Base-by-base conservation (phyloP, 2,888 invertebrate genomes). In the Chrysomela aeneicollis region DNA sequence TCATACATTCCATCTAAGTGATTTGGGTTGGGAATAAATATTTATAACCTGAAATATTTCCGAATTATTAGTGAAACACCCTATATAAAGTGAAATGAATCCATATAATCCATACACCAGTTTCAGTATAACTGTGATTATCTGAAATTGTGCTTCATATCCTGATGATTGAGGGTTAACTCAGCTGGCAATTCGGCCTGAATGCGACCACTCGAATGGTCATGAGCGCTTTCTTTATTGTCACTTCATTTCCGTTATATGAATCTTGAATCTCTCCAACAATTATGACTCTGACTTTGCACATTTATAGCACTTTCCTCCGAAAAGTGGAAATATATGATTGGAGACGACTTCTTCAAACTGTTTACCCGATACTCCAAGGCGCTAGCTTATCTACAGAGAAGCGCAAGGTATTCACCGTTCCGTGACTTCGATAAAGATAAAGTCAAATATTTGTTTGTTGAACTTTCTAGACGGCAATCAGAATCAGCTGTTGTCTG, bases 391-490 rank as follows among this genome's bases (percentile, higher is more conserved):
- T 57, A 57, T 57, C 57, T 19, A 26, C 55, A 22, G 37, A 35
- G 42, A 15, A 55, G 55, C 57, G 57, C 57, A 15, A 57, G 57
- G 57, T 46, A 46, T 57, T 17, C 46, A 26, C 2, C 46, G 46
- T 46, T 46, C 26, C 57, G 15, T 42, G 42, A 42, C 42, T 42
- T 26, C 46, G 57, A 57, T 57, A 46, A 57, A 57, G 57, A 57
- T 57, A 26, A 57, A 57, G 46, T 21, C 30, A 57, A 57, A 57
- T 57, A 57, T 57, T 57, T 57, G 57, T 57, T 57, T 57, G 42
- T 57, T 57, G 15, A 57, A 57, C 57, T 57, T 57, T 57, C 57
- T 46, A 57, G 57, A 46, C 57, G 57, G 57, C 57, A 57, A 46
- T 57, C 57, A 57, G 46, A 57, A 46, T 57, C 57, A 57, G 46